These are phyloP conservation scores for Falcunculus frontatus DNA, from an alignment of 2,113 vertebrate genomes.

Conservation along the genomic window DNA sequence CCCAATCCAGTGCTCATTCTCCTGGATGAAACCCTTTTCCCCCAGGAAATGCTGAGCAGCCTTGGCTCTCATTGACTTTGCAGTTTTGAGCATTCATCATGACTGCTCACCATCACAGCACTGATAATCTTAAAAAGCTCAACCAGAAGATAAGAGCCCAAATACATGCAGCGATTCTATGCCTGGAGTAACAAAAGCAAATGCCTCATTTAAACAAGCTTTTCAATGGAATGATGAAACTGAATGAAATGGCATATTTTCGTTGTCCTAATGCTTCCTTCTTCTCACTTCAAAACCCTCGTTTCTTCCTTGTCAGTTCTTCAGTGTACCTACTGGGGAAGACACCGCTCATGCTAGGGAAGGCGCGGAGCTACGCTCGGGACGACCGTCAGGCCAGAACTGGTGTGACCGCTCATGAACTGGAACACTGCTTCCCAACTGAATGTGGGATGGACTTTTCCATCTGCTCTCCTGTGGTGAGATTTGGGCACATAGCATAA, in stretches of 20 bases:
- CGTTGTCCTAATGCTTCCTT: fast-evolving
- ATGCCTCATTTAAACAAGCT: neutral
- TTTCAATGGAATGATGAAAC: neutral
- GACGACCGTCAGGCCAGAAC: fast-evolving
- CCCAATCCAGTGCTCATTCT: neutral
- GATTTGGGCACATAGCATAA: fast-evolving
- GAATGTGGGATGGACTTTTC: neutral
- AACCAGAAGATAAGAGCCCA: neutral
- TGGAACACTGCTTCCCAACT: neutral
- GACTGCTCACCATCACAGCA: neutral
- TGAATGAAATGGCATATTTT: neutral
- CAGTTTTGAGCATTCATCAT: neutral
- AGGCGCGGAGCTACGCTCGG: fast-evolving
- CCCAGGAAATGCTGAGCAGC: neutral
- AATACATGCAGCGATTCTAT: neutral
- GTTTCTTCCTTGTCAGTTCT: neutral
- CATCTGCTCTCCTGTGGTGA: neutral
- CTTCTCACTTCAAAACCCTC: neutral
- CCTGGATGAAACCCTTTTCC: neutral
- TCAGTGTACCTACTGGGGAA: neutral
- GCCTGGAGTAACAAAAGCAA: neutral
- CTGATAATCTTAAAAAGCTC: neutral
- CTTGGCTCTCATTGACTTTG: neutral
- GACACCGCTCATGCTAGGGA: fast-evolving
- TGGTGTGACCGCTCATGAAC: neutral